Evolutionary conservation across 92 coral and sea anemone genomes (phyloP), one percentile per base, ranked within the genome.

Genomic region (Porites cylindrica): DNA sequence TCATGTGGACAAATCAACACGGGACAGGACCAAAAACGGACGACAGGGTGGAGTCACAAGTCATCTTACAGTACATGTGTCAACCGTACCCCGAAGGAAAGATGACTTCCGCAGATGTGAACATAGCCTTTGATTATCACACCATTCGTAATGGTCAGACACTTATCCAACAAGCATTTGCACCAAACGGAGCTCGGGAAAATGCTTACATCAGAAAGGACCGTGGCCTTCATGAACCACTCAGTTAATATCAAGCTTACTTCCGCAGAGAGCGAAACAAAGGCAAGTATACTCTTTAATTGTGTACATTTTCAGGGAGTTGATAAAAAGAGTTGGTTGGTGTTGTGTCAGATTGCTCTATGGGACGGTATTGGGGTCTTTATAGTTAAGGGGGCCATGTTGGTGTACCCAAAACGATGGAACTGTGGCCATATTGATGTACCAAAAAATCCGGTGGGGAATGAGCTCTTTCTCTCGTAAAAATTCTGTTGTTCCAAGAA

Each of bases 151-250:
- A 77, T 21, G 81, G 81, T 9, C 81, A 77, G 8, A 13, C 69
- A 13, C 19, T 29, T 1, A 2, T 6, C 53, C 24, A 5, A 7
- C 81, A 77, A 20, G 1, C 3, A 16, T 60, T 26, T 58, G 24
- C 32, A 29, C 32, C 1, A 29, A 29, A 77, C 68, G 69, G 67
- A 1, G 58, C 29, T 10, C 23, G 66, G 12, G 85, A 81, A 54
- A 53, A 24, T 68, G 10, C 67, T 4, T 69, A 51, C 53, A 38
- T 72, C 18, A 60, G 60, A 82, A 72, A 51, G 2, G 79, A 82
- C 72, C 23, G 62, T 4, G 87, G 68, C 23, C 88, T 85, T 29
- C 88, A 85, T 38, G 88, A 85, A 14, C 72, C 88, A 1, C 19
- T 52, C 7, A 64, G 62, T 52, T 85, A 77, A 17, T 85, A 85